These are phyloP conservation scores for Eremophila alpestris DNA, from an alignment of 2,797 vertebrate genomes.

Conservation along the genomic window DNA sequence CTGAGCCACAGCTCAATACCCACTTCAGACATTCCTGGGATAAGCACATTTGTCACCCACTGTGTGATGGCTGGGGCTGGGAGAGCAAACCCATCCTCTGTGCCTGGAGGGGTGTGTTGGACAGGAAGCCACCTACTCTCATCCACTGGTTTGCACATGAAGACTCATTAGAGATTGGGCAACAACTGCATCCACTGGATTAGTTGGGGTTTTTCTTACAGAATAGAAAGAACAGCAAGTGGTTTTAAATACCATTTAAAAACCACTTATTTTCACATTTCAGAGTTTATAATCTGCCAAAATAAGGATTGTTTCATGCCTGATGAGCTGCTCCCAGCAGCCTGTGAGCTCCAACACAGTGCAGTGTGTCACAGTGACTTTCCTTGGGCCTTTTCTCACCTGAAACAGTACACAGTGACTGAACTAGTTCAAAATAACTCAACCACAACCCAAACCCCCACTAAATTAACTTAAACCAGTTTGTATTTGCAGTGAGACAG, in stretches of 20 bases:
- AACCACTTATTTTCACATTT: background rate
- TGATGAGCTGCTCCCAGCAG: background rate
- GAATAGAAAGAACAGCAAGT: background rate
- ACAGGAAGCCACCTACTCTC: background rate
- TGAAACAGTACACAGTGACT: background rate
- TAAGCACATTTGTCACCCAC: rapidly evolving
- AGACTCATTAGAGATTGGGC: background rate
- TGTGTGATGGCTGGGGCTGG: background rate
- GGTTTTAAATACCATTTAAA: background rate
- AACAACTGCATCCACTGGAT: background rate
- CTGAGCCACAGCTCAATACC: background rate
- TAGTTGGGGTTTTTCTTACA: background rate
- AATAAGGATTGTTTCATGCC: background rate
- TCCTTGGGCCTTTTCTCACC: background rate
- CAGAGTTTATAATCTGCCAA: background rate
- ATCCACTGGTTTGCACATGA: background rate
- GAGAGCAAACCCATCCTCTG: background rate
- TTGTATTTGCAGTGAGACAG: constrained; percentile 18
- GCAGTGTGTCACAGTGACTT: background rate
- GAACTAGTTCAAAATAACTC: background rate
- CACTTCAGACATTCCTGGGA: background rate
- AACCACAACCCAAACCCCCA: too few relatives aligned
- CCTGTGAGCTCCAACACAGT: background rate
- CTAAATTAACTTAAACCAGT: background rate
- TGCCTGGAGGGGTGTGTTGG: rapidly evolving